These are phyloP conservation scores for Drosophila atripex DNA, from an alignment of 2,888 invertebrate genomes.

Conservation along the genomic window DNA sequence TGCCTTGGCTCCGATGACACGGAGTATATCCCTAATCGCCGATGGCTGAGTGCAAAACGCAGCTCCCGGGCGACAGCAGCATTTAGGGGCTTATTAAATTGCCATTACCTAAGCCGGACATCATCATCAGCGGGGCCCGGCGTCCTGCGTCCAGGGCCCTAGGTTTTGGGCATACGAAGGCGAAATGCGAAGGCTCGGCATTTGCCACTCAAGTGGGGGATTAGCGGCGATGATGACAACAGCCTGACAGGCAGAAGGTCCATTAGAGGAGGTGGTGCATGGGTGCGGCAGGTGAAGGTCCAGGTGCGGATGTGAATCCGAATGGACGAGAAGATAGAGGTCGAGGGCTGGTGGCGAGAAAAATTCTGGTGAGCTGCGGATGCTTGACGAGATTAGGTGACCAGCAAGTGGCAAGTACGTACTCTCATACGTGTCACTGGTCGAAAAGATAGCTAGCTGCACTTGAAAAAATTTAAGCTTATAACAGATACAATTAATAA, in stretches of 20 bases:
- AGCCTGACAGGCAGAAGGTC: constrained; percentile 73
- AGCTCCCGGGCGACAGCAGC: constrained; percentile 44
- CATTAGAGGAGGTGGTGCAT: constrained; percentile 52
- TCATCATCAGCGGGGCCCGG: constrained; percentile 42
- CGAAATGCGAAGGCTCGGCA: constrained; percentile 53
- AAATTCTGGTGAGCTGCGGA: constrained; percentile 21
- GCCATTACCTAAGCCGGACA: constrained; percentile 78
- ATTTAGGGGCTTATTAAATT: constrained; percentile 77
- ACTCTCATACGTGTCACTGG: neutral
- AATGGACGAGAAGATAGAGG: neutral
- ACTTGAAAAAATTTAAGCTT: neutral
- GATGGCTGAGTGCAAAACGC: constrained; percentile 41
- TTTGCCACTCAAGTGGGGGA: constrained; percentile 79
- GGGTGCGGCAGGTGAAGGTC: neutral
- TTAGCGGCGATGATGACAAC: constrained; percentile 78
- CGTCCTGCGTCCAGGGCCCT: constrained; percentile 25
- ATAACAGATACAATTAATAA: too few species aligned
- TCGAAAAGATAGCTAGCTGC: constrained; percentile 24
- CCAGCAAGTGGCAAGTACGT: constrained; percentile 16
- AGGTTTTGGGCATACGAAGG: constrained; percentile 35
- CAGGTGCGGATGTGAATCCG: neutral
- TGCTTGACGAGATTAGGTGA: constrained; percentile 30
- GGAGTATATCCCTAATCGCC: constrained; percentile 45
- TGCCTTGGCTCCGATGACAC: constrained; percentile 24
- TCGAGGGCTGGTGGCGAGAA: neutral